phyloP scores from a whole-genome alignment of 1,140 invertebrate species.

The Aethina tumida region DNA sequence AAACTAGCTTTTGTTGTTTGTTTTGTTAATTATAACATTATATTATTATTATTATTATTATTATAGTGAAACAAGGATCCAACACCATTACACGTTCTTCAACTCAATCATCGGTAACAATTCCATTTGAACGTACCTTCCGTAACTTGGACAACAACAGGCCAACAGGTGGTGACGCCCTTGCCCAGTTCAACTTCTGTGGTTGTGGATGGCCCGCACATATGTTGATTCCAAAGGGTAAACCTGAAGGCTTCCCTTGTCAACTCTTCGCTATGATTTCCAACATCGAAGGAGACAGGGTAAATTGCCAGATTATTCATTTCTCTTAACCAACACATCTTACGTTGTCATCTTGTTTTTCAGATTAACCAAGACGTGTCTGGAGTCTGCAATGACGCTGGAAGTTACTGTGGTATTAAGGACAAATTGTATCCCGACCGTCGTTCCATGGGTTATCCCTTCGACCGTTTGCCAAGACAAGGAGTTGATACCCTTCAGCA shows the following conservation, averaged over 20 bases:
- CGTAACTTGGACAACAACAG: constrained; percentile 46
- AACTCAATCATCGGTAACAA: constrained; percentile 57
- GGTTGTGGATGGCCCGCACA: constrained; percentile 84
- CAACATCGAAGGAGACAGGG: constrained; percentile 59
- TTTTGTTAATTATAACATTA: no score
- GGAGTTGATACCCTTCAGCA: constrained; percentile 44
- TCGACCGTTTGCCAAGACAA: constrained; percentile 50
- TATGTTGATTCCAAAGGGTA: constrained; percentile 70
- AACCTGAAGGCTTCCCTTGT: constrained; percentile 51
- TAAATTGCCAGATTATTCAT: no score
- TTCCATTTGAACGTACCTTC: constrained; percentile 63
- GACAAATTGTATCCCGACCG: constrained; percentile 63
- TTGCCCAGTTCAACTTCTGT: constrained; percentile 63
- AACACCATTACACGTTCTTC: constrained; percentile 53
- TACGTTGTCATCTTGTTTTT: no score
- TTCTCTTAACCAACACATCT: no score
- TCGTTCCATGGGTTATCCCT: constrained; percentile 67
- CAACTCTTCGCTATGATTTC: constrained; percentile 75
- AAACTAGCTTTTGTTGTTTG: not conserved
- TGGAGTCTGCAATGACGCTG: constrained; percentile 53
- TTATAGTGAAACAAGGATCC: constrained; percentile 50
- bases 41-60: no score
- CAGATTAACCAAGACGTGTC: constrained; percentile 26
- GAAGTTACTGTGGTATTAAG: constrained; percentile 62
- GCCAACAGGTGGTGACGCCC: constrained; percentile 40